Evolutionary conservation across 53 echinoderm and acorn worm species (phyloP), one percentile per base, ranked within the genome.

Genomic region (Hippasteria phrygiana): DNA sequence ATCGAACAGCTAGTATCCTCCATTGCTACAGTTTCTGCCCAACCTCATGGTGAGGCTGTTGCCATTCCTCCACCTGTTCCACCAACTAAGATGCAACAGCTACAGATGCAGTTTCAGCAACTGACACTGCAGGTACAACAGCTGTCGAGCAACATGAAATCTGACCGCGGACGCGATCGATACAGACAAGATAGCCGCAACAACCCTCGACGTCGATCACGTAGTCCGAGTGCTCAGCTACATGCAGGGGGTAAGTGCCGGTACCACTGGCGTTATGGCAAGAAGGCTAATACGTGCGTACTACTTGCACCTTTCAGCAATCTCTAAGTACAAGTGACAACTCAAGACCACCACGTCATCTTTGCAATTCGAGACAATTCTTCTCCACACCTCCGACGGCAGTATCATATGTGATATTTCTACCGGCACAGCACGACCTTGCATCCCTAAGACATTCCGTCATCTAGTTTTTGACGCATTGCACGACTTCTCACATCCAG

Each of bases 401-500:
- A 40, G 1, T 22, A 54, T 92, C 13, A 5, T 73, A 2, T 92
- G 93, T 54, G 89, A 92, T 38, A 53, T 17, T 3, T 78, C 87
- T n/a, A 90, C 86, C 0, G 90, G 74, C 4, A 36, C 48, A 5
- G 77, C 78, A 5, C 78, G 87, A 0, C 93, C 93, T 0, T 90
- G 33, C 34, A 48, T 90, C 34, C 93, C 93, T 8, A 14, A 26
- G 12, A 36, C 39, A 3, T 81, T 80, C 13, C 88, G 90, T 5
- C 73, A 88, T 17, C 17, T 66, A 2, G 62, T 93, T 29, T 91
- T 91, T 37, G 67, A 91, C 43, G 37, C 75, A 20, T 73, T 86
- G 29, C 93, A 93, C 54, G 50, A 59, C 0, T 51, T 90, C 39
- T 81, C 84, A 2, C 91, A 91, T 43, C 93, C 88, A 24, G 87